Conservation (phyloP, 2,113 vertebrate genomes). For the Microcebus lehilahytsara region DNA sequence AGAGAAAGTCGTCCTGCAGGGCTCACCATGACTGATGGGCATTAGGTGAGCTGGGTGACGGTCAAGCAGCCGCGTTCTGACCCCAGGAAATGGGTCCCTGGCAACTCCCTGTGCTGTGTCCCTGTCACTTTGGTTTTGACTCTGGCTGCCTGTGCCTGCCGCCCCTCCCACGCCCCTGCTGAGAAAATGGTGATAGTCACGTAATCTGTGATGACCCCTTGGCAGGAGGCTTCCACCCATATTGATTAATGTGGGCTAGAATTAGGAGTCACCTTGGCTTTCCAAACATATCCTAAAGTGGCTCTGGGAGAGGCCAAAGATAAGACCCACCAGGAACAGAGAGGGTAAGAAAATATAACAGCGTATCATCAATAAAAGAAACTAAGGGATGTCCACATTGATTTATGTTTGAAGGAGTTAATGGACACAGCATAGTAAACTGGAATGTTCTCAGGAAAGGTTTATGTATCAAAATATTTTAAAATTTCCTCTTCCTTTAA, state of each 20-base stretch:
- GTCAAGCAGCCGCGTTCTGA: background rate
- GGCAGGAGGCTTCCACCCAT: background rate
- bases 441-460: background rate
- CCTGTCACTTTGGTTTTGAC: background rate
- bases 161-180: background rate
- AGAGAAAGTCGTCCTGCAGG: background rate
- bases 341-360: background rate
- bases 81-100: background rate
- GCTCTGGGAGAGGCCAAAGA: background rate
- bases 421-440: background rate
- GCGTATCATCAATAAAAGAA: background rate
- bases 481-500: slow-evolving; percentile 29
- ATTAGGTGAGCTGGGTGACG: background rate
- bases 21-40: background rate
- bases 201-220: background rate
- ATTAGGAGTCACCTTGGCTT: slow-evolving; percentile 39
- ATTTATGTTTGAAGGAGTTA: background rate
- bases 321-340: background rate
- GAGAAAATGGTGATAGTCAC: background rate
- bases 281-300: background rate
- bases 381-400: slow-evolving; percentile 6
- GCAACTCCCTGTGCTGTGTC: background rate
- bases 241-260: background rate
- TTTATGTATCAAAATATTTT: background rate
- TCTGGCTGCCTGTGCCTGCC: background rate